phyloP scores from a whole-genome alignment of 2,797 vertebrate genomes.

The Glyptemys insculpta region DNA sequence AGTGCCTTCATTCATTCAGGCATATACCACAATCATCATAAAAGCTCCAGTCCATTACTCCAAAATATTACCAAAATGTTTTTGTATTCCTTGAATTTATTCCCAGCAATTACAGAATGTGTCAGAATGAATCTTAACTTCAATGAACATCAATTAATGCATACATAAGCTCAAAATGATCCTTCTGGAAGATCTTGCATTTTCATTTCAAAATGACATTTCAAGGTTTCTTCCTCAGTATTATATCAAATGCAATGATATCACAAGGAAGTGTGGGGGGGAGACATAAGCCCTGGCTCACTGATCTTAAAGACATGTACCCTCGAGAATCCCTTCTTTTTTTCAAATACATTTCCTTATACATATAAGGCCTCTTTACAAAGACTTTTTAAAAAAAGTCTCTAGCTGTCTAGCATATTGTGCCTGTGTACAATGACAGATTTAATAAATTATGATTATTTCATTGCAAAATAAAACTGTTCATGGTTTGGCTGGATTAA shows the following conservation, averaged over 20 bases:
- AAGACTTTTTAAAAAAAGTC: background rate
- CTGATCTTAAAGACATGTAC: background rate
- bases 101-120: background rate
- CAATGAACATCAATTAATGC: accelerated
- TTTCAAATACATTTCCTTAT: background rate
- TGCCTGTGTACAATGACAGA: accelerated
- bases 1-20: background rate
- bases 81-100: background rate
- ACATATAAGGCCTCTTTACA: accelerated
- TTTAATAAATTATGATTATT: background rate
- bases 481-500: background rate
- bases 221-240: background rate
- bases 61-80: background rate
- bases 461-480: background rate
- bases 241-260: background rate
- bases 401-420: background rate
- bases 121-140: background rate
- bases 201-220: background rate
- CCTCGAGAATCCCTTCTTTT: background rate
- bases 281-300: accelerated
- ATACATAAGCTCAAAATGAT: accelerated
- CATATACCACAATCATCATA: background rate
- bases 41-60: background rate
- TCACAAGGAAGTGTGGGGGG: background rate
- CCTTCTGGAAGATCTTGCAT: background rate